These are phyloP conservation scores for Hydractinia symbiolongicarpus DNA, from an alignment of 30 jellyfish, hydroid and myxozoan genomes.

Conservation along the genomic window DNA sequence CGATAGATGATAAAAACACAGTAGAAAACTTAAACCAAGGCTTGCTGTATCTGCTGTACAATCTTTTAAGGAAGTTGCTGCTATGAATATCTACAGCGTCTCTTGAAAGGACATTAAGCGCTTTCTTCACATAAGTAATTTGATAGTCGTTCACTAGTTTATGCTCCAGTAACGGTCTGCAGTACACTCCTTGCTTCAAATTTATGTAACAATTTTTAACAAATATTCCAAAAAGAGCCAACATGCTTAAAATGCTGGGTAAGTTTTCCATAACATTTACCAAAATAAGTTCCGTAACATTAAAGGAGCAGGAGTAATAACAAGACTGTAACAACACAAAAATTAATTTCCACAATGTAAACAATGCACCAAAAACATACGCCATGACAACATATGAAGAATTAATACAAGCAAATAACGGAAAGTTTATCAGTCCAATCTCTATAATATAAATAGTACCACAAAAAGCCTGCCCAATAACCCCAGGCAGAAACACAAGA, in stretches of 20 bases:
- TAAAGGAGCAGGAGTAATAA: background rate
- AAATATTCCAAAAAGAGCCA: no score
- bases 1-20: background rate
- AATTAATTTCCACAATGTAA: background rate
- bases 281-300: background rate
- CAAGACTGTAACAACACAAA: background rate
- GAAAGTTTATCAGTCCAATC: background rate
- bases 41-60: background rate
- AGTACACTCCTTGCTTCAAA: no score
- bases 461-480: background rate
- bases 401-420: background rate
- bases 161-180: no score
- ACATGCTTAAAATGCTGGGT: no score
- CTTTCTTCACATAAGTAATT: background rate
- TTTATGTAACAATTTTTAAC: no score
- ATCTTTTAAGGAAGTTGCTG: no score
- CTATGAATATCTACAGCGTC: no score
- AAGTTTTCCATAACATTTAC: no score
- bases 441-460: background rate
- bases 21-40: slow-evolving; percentile 1
- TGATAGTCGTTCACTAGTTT: background rate
- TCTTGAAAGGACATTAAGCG: background rate
- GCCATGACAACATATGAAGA: background rate
- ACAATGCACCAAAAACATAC: background rate
- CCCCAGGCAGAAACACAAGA: background rate